A percentile compares a stretch with the other conserved stretches of the same genome.
Conservation (phyloP, 2,113 vertebrate genomes). For the Origma solitaria region DNA sequence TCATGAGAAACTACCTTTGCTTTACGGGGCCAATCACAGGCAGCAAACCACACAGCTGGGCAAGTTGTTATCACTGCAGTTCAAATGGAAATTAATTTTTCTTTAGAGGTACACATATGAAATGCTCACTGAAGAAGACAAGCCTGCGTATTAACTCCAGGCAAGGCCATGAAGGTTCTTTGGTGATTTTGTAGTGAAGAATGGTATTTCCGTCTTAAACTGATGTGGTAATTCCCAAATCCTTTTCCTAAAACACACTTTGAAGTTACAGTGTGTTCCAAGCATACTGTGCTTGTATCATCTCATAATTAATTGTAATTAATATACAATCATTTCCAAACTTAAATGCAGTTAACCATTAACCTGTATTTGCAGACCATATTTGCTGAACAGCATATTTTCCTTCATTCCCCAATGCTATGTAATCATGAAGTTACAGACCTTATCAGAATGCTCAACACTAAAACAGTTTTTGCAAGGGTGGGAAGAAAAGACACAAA, state of each 20-base stretch:
- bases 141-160: fast-evolving
- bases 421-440: background rate
- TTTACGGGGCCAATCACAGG: background rate
- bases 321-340: background rate
- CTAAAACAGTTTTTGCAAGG: background rate
- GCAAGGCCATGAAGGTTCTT: background rate
- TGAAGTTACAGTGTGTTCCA: background rate
- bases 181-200: background rate
- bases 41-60: background rate
- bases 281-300: background rate
- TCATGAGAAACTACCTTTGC: background rate
- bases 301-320: constrained; percentile 38
- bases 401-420: background rate
- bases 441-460: background rate
- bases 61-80: background rate
- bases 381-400: constrained; percentile 25
- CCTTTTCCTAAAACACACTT: background rate
- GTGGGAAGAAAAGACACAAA: background rate
- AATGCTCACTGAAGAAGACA: background rate
- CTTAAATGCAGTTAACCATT: constrained; percentile 27
- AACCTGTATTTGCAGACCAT: constrained; percentile 9
- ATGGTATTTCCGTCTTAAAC: background rate
- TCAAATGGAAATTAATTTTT: background rate
- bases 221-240: background rate
- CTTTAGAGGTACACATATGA: background rate